phyloP scores from a whole-genome alignment of 2,888 invertebrate species.

The Macroteleia sp. region DNA sequence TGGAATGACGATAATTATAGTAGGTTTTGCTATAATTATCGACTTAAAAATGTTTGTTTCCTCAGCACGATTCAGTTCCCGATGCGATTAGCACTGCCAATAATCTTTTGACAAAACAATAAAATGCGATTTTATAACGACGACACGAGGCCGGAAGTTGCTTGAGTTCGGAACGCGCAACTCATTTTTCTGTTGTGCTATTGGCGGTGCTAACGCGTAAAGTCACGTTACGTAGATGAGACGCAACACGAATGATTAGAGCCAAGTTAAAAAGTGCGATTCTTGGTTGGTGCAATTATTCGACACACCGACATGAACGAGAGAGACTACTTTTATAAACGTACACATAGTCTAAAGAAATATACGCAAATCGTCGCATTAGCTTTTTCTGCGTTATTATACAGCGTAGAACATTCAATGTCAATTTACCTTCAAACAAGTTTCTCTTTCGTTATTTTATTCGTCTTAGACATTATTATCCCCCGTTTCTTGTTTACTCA shows the following conservation, averaged over 20 bases:
- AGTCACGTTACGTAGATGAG: conserved; percentile 38
- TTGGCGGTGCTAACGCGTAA: conserved; percentile 30
- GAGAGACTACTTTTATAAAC: conserved; percentile 53
- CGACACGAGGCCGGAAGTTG: conserved; percentile 31
- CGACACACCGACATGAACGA: conserved; percentile 57
- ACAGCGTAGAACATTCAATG: conserved; percentile 32
- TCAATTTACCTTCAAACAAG: conserved; percentile 19
- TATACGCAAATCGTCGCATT: conserved; percentile 43
- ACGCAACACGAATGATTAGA: conserved; percentile 51
- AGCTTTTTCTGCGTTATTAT: conserved; percentile 32
- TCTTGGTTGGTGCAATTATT: conserved; percentile 59
- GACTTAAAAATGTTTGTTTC: neutral
- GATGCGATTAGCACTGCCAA: conserved; percentile 14
- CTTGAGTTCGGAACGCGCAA: conserved; percentile 23
- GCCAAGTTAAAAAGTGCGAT: conserved; percentile 63
- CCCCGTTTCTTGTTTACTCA: neutral
- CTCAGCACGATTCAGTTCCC: neutral
- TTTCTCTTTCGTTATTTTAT: neutral
- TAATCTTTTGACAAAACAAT: conserved; percentile 13
- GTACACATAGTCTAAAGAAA: conserved; percentile 57
- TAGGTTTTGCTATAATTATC: neutral
- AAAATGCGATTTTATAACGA: conserved; percentile 14
- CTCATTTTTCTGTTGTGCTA: conserved; percentile 7
- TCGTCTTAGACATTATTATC: neutral
- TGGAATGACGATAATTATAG: neutral